These are phyloP conservation scores for Pseudanteris insignis DNA, from an alignment of 2,888 invertebrate species.

Conservation along the genomic window DNA sequence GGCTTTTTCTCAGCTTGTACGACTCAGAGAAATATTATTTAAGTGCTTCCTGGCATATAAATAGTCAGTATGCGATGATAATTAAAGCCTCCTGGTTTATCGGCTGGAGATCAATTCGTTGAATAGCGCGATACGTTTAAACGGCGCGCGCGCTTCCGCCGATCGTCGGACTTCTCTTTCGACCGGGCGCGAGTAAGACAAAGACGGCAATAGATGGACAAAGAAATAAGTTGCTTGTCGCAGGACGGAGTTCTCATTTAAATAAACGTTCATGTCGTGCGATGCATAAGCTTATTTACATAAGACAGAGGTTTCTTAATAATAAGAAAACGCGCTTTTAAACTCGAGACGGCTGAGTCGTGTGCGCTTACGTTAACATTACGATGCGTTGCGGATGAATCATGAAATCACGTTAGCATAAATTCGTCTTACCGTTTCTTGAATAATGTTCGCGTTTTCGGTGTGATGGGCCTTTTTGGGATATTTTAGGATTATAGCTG, in stretches of 20 bases:
- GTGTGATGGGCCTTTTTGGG: no score
- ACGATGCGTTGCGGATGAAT: background rate
- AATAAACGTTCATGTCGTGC: slow-evolving; percentile 47
- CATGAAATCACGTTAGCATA: no score
- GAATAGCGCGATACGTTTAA: slow-evolving; percentile 46
- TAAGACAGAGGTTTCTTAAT: slow-evolving; percentile 42
- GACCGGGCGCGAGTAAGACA: slow-evolving; percentile 6
- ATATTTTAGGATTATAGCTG: no score
- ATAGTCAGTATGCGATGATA: slow-evolving; percentile 63
- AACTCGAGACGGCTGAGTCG: slow-evolving; percentile 10
- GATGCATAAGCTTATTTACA: slow-evolving; percentile 35
- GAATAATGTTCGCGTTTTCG: no score
- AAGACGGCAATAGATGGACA: no score
- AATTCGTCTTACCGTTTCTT: no score
- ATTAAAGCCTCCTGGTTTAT: slow-evolving; percentile 58
- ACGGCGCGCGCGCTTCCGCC: slow-evolving; percentile 29
- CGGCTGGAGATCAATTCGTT: slow-evolving; percentile 47
- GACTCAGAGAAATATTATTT: slow-evolving; percentile 64
- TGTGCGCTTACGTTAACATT: no score
- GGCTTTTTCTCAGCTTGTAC: slow-evolving; percentile 35
- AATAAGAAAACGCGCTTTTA: slow-evolving; percentile 32
- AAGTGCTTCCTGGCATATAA: slow-evolving; percentile 66
- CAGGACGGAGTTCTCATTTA: slow-evolving; percentile 44
- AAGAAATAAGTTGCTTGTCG: background rate
- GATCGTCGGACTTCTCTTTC: slow-evolving; percentile 33